These are phyloP conservation scores for Glandiceps talaboti DNA, from an alignment of 53 echinoderm and acorn worm genomes.

Conservation along the genomic window DNA sequence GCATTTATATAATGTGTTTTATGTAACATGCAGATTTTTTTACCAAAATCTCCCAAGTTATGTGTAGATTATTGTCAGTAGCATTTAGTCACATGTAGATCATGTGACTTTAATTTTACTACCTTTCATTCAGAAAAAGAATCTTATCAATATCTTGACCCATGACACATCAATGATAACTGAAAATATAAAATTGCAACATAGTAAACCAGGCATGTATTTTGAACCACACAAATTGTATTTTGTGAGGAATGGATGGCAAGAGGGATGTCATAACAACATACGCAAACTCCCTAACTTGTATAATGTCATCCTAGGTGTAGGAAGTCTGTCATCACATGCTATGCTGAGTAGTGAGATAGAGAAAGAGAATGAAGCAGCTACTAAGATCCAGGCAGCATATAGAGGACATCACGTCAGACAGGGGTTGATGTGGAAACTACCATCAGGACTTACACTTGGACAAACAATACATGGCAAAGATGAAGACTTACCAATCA, in stretches of 20 bases:
- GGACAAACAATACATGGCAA: slow-evolving; percentile 18
- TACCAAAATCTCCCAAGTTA: too few relatives aligned
- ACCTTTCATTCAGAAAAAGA: too few relatives aligned
- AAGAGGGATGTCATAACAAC: slow-evolving; percentile 13
- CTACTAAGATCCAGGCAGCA: slow-evolving; percentile 56
- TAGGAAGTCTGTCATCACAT: slow-evolving; percentile 25
- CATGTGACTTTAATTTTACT: too few relatives aligned
- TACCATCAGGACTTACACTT: slow-evolving; percentile 44
- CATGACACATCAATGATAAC: background rate
- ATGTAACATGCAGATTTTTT: too few relatives aligned
- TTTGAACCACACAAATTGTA: too few relatives aligned
- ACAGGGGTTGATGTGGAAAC: slow-evolving; percentile 61
- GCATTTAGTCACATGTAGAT: too few relatives aligned
- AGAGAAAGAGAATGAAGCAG: slow-evolving; percentile 18
- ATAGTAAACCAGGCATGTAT: too few relatives aligned
- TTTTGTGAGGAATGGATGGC: slow-evolving; percentile 22
- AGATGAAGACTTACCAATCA: background rate
- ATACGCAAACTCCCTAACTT: background rate
- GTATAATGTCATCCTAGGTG: slow-evolving; percentile 27
- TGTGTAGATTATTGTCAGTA: too few relatives aligned
- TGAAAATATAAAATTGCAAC: background rate
- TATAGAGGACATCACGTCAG: slow-evolving; percentile 74
- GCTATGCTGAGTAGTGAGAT: slow-evolving; percentile 23
- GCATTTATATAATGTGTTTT: too few relatives aligned
- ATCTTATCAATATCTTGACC: too few relatives aligned